Evolutionary conservation across 2,888 invertebrate species (phyloP).

Genomic region (Dascillus cervinus): DNA sequence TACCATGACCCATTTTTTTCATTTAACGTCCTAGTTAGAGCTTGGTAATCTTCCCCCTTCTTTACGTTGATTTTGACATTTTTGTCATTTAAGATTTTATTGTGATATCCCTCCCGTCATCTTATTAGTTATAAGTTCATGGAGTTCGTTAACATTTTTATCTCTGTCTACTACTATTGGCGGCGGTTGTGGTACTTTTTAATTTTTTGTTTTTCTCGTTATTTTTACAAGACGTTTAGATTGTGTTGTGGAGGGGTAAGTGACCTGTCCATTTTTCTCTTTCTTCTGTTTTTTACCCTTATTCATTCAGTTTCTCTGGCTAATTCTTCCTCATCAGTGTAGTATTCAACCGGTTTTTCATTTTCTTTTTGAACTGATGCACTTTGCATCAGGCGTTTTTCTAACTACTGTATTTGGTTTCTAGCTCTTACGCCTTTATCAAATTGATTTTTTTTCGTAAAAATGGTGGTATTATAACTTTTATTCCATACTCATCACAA

Average conservation of each 20-base stretch:
- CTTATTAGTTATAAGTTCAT: slow-evolving; percentile 4
- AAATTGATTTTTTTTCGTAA: slow-evolving; percentile 1
- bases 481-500: neutral
- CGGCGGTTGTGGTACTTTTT: slow-evolving; percentile 6
- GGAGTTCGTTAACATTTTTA: slow-evolving; percentile 6
- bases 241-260: slow-evolving; percentile 5
- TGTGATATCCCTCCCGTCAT: slow-evolving; percentile 2
- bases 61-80: no score
- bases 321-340: no score
- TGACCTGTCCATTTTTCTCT: slow-evolving; percentile 11
- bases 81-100: no score
- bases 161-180: slow-evolving; percentile 7
- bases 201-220: slow-evolving; percentile 5
- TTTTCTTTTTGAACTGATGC: slow-evolving; percentile 2
- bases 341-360: slow-evolving; percentile 5
- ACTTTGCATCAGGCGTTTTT: slow-evolving; percentile 6
- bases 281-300: slow-evolving; percentile 7
- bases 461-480: slow-evolving; percentile 1
- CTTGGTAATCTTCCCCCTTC: slow-evolving; percentile 5
- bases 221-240: slow-evolving; percentile 4
- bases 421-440: neutral
- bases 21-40: slow-evolving; percentile 3
- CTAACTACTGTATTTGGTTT: no score
- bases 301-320: slow-evolving; percentile 7
- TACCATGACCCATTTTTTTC: slow-evolving; percentile 4